Evolutionary conservation across 2,113 vertebrate species (phyloP).

Genomic region (Conger conger): DNA sequence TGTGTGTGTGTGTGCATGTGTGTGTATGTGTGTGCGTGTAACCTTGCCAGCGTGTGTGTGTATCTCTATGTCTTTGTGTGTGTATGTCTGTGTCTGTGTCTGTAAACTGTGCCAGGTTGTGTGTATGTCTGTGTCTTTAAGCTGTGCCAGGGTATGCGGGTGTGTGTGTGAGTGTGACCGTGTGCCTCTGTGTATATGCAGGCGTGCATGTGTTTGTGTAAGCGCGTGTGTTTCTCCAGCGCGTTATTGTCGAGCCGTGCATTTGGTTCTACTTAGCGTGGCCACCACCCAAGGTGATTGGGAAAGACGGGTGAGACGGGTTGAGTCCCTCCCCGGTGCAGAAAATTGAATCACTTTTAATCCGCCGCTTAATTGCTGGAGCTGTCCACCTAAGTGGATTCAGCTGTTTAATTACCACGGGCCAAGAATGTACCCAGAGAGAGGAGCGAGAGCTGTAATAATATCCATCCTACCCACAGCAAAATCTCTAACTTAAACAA

Average conservation of each 20-base stretch:
- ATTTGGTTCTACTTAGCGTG: slow-evolving; percentile 53
- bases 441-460: slow-evolving; percentile 21
- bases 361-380: slow-evolving; percentile 72
- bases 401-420: slow-evolving; percentile 57
- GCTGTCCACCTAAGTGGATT: slow-evolving; percentile 66
- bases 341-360: slow-evolving; percentile 71
- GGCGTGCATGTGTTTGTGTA: not conserved
- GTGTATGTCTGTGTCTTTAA: no score
- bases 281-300: slow-evolving; percentile 59
- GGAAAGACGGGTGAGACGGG: slow-evolving; percentile 57
- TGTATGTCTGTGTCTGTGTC: not conserved
- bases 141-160: no score
- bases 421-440: slow-evolving; percentile 33
- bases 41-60: no score
- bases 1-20: not conserved
- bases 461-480: slow-evolving; percentile 15
- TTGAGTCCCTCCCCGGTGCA: slow-evolving; percentile 68
- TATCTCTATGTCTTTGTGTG: not conserved
- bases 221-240: not conserved
- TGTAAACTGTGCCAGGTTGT: no score
- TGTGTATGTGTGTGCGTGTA: no score
- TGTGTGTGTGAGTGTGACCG: not conserved
- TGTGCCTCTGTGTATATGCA: not conserved
- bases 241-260: not conserved
- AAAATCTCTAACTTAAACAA: not conserved